Base-by-base conservation (phyloP, 30 jellyfish, hydroid and myxozoan genomes). In the Rhopilema esculentum region DNA sequence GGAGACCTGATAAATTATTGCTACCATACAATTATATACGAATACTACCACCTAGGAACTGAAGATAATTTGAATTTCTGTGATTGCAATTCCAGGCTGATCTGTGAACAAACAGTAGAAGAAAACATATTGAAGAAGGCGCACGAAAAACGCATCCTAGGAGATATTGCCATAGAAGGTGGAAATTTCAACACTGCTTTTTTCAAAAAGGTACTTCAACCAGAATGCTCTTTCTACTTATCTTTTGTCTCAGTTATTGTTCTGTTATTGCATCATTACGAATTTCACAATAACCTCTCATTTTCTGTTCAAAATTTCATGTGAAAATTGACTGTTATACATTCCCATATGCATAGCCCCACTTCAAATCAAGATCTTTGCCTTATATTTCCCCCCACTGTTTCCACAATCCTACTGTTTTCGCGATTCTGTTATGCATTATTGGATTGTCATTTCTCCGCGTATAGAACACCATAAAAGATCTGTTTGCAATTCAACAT, bases 131-230 rank as follows among this genome's bases (percentile, higher is more conserved):
- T 94, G 84, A 94, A 94, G 74, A 94, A 94, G 69, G 98, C 98
- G 0, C 88, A 94, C 64, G 97, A 94, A 69, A 94, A 94, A 64
- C 92, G 98, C 16, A 61, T 94, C 64, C 91, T 94, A 26, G 97
- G 98, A 15, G 94, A 94, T 67, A 83, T 94, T 51, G 98, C 98
- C 0, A 94, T 94, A 27, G 98, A 94, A 75, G 98, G 98, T 8
- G 98, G 98, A 53, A 94, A 94, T 24, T 94, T 94, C 88, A 94
- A 93, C 28, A 83, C 98, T 19, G 98, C 97, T 12, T 94, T 77
- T 61, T 84, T 94, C 76, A 94, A 94, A 80, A 88, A 89, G 95
- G 98, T 88, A 88, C 33, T 20, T 27, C 33, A 20, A 24, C 49
- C 2, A 67, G 57, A 40, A 40, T 6, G 6, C 57, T 40, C 12